Evolutionary conservation across 1,140 invertebrate species (phyloP).

Genomic region (Drosophila bipectinata): DNA sequence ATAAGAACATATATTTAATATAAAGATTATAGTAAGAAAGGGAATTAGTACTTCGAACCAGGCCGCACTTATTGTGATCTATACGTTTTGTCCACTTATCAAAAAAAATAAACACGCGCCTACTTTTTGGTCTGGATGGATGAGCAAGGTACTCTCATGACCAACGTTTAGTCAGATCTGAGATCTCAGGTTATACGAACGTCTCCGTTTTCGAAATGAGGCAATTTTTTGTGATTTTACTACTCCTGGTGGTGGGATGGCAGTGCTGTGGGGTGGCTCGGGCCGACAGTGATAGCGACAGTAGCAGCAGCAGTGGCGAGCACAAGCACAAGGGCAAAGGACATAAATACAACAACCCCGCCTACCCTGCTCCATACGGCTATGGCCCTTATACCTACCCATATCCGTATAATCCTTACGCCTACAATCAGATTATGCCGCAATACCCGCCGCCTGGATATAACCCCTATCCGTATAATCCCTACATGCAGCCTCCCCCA

Average conservation of each 20-base stretch:
- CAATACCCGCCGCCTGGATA: slow-evolving; percentile 22
- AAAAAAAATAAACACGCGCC: slow-evolving; percentile 17
- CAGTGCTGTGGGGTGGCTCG: slow-evolving; percentile 13
- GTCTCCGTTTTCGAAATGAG: slow-evolving; percentile 21
- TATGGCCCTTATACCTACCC: slow-evolving; percentile 13
- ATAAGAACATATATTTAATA: neutral
- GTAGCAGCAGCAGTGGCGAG: slow-evolving; percentile 46
- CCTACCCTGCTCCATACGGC: slow-evolving; percentile 12
- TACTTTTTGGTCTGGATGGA: slow-evolving; percentile 18
- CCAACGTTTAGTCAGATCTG: slow-evolving; percentile 37
- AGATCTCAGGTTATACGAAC: slow-evolving; percentile 11
- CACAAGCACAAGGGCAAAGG: slow-evolving; percentile 8
- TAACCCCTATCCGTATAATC: slow-evolving; percentile 11
- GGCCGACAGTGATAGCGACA: slow-evolving; percentile 47
- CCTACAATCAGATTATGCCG: slow-evolving; percentile 19
- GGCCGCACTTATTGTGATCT: neutral
- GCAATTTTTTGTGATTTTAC: slow-evolving; percentile 4
- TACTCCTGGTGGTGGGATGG: slow-evolving; percentile 40
- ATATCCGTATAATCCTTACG: slow-evolving; percentile 29
- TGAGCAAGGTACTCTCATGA: slow-evolving; percentile 14
- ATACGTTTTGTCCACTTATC: slow-evolving; percentile 33
- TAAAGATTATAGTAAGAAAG: neutral
- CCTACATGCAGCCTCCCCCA: slow-evolving; percentile 26
- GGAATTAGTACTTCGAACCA: slow-evolving; percentile 7
- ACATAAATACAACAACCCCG: slow-evolving; percentile 58